phyloP scores from a whole-genome alignment of 2,888 invertebrate genomes.

The Drosophila lutescens region DNA sequence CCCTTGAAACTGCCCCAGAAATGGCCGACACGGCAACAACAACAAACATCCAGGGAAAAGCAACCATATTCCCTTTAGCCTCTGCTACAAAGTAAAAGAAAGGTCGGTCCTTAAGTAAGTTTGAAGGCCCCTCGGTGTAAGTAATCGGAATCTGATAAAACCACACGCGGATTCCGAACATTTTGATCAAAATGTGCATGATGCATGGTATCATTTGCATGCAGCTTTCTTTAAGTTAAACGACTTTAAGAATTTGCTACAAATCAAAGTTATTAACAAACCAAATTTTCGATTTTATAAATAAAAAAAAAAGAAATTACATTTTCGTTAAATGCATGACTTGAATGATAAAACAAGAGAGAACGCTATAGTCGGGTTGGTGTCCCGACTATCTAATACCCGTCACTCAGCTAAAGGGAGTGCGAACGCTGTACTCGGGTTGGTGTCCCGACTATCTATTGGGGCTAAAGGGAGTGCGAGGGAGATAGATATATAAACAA shows the following conservation, averaged over 20 bases:
- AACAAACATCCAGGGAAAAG: not conserved
- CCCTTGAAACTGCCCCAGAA: constrained; percentile 54
- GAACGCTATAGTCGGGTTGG: no score
- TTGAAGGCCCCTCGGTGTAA: constrained; percentile 6
- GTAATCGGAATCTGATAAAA: constrained; percentile 31
- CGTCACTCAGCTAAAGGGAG: no score
- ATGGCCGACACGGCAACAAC: constrained; percentile 26
- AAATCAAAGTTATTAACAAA: not conserved
- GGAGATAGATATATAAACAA: no score
- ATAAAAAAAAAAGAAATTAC: no score
- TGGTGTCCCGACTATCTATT: no score
- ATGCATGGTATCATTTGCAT: constrained; percentile 6
- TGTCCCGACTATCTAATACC: no score
- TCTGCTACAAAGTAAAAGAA: constrained; percentile 5
- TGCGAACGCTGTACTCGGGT: no score
- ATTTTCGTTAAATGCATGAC: no score
- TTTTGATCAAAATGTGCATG: constrained; percentile 20
- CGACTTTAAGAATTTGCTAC: not conserved
- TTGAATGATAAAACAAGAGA: no score
- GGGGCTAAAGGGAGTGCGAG: no score
- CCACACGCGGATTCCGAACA: constrained; percentile 13
- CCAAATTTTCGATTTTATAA: not conserved
- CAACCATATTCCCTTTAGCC: constrained; percentile 4
- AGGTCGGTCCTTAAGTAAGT: constrained; percentile 20
- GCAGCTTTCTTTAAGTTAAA: not conserved